Conservation (phyloP, 2,888 invertebrate genomes). For the Uropetala carovei region DNA sequence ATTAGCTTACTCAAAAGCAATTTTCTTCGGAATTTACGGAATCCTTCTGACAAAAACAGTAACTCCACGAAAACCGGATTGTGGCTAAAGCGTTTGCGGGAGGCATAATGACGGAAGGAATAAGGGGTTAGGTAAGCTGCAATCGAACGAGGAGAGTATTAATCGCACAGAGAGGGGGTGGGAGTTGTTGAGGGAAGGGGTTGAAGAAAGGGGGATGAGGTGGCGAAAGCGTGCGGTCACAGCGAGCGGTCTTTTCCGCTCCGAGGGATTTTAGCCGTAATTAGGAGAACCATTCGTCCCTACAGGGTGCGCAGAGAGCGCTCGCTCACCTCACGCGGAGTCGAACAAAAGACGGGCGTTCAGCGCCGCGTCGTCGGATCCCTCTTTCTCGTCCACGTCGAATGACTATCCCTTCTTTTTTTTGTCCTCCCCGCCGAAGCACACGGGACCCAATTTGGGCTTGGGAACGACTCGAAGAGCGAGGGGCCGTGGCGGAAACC, state of each 20-base stretch:
- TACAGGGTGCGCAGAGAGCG: no score
- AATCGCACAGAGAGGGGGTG: background rate
- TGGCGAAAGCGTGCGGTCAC: background rate
- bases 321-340: slow-evolving; percentile 12
- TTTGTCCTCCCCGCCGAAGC: background rate
- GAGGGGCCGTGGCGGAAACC: no score
- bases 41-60: no score
- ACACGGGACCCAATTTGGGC: background rate
- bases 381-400: background rate
- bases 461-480: background rate
- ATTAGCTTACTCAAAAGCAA: no score
- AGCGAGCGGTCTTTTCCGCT: background rate
- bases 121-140: background rate
- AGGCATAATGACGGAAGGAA: background rate
- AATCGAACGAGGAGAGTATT: background rate
- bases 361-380: background rate
- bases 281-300: slow-evolving; percentile 16
- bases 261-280: background rate
- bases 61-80: no score
- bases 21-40: no score
- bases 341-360: slow-evolving; percentile 27
- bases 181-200: background rate
- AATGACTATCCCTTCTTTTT: background rate
- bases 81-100: background rate
- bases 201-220: background rate